Evolutionary conservation across 2,113 vertebrate species (phyloP), one percentile per base, ranked within the genome.

Genomic region (Xenus cinereus): DNA sequence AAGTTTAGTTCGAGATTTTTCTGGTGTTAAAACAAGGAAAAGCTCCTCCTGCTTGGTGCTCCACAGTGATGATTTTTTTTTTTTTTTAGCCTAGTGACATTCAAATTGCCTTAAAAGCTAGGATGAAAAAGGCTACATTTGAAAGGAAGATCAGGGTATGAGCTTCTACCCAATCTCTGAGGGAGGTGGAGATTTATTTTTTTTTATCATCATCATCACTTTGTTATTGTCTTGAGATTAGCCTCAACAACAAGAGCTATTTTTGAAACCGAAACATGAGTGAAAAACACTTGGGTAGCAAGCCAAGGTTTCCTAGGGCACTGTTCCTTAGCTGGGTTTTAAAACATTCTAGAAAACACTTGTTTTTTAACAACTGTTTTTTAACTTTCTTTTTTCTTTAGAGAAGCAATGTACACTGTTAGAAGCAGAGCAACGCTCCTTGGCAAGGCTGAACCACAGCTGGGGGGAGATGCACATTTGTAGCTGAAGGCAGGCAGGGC

Each of bases 281-380:
- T 62, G 72, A 77, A 84, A 94, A 97, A 97, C 75, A 48, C 46
- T 59, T 53, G 79, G 41, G 48, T 94, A 85, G 66, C 6, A 48
- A 95, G 96, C 91, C 94, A 98, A 90, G 76, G 50, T 92, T 78
- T 77, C 77, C 62, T 21, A 96, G 88, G 97, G 91, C 92, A 95
- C 91, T 93, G 92, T 24, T 88, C 89, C 83, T 91, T 89, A 63
- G 87, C 60, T 46, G 30, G 50, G 26, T 8, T 62, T 54, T 56
- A 73, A 94, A 95, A 94, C 83, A 69, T 77, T 92, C 83, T 39
- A 81, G 89, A 97, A 95, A 73, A 85, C 33, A 77, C 33, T n/a
- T n/a, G n/a, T n/a, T n/a, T n/a, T n/a, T n/a, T n/a, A 53, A 28
- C 16, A 78, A 9, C 43, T 37, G 6, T 1, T 41, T 62, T 73